These are phyloP conservation scores for Microhierax caerulescens DNA, from an alignment of 2,797 vertebrate genomes.

Conservation along the genomic window DNA sequence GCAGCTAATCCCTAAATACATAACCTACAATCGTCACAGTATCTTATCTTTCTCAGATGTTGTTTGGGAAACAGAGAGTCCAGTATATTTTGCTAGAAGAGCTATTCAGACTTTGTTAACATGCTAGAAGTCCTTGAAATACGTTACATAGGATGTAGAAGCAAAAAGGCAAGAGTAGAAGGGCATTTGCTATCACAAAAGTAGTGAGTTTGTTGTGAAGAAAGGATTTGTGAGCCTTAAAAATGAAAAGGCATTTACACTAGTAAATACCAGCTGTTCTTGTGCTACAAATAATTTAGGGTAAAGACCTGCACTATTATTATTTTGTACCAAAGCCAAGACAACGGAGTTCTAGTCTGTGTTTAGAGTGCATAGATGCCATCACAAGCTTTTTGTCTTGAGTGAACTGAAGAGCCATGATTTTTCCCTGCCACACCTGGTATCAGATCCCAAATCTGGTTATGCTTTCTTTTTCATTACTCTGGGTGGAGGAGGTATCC, in stretches of 20 bases:
- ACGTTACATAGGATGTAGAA: not conserved
- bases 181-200: not conserved
- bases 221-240: not conserved
- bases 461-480: not conserved
- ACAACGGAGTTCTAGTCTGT: not conserved
- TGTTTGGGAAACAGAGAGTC: not conserved
- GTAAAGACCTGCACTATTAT: accelerated
- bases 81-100: not conserved
- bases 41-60: not conserved
- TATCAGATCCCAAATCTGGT: not conserved
- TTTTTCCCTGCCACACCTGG: not conserved
- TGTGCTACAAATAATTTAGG: not conserved
- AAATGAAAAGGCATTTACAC: not conserved
- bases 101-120: not conserved
- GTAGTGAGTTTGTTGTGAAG: not conserved
- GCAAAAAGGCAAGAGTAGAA: not conserved
- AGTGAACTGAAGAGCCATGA: not conserved
- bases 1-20: not conserved
- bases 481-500: not conserved
- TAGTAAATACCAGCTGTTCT: not conserved
- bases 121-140: not conserved
- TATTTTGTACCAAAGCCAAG: not conserved
- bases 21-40: accelerated
- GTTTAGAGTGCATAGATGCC: not conserved
- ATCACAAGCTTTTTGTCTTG: not conserved